Evolutionary conservation across 2,797 vertebrate genomes (phyloP).

Genomic region (Distichodus sexfasciatus): DNA sequence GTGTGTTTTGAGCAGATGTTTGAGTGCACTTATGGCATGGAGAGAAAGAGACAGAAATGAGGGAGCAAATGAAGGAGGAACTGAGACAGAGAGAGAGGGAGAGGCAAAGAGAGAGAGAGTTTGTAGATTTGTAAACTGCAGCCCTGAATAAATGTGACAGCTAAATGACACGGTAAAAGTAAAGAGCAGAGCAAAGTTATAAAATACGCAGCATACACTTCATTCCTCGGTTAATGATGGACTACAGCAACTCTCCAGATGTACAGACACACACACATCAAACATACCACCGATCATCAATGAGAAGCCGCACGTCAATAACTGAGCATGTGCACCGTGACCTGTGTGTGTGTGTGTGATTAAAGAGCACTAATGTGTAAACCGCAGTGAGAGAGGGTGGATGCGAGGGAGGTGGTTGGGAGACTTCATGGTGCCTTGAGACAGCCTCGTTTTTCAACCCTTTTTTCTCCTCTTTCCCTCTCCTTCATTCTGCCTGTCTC

Average conservation of each 20-base stretch:
- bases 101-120: not conserved
- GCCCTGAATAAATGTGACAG: conserved; percentile 16
- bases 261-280: conserved; percentile 31
- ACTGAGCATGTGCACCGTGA: conserved; percentile 2
- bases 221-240: conserved; percentile 42
- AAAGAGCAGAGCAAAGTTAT: conserved; percentile 16
- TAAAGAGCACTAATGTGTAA: conserved; percentile 39
- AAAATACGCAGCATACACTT: conserved; percentile 48
- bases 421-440: conserved; percentile 39
- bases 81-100: too few species aligned
- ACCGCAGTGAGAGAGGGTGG: conserved; percentile 26
- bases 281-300: conserved; percentile 36
- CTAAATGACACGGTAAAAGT: conserved; percentile 38
- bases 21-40: not conserved
- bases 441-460: not conserved
- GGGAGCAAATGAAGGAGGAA: too few species aligned
- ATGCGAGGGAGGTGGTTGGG: conserved; percentile 20
- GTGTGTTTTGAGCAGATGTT: not conserved
- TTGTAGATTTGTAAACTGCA: conserved; percentile 4
- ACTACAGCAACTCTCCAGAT: conserved; percentile 37
- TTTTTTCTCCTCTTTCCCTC: not conserved
- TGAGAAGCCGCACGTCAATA: conserved; percentile 11
- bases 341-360: conserved; percentile 13
- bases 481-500: not conserved
- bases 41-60: not conserved